Base-by-base conservation (phyloP, 2,888 invertebrate genomes). In the Sinopyrophorus schimmeli region DNA sequence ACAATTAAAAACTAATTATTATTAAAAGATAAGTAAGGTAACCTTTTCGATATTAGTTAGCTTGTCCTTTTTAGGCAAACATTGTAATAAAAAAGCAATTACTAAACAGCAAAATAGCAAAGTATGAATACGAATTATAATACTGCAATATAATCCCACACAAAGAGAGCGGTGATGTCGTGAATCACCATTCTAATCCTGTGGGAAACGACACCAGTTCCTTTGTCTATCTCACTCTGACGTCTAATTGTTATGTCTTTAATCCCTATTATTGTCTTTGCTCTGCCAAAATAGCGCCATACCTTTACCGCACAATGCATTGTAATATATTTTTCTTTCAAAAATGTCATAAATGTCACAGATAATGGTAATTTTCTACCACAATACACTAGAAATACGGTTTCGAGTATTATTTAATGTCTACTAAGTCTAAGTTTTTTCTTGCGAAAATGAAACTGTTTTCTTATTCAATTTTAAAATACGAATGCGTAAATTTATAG, bases 181-280 rank as follows among this genome's bases (percentile, higher is more conserved):
- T 72, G 72, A 72, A 72, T 72, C 71, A 72, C 69, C 71, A 69
- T 63, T 57, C 66, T 72, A 71, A 71, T 72, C 72, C 72, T 68
- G 68, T 70, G 72, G 70, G 71, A 71, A 71, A 61, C 67, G 68
- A 62, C 67, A 68, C 66, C 67, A 66, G 67, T 65, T 60, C 53
- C 51, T 54, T 55, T 55, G 54, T 55, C 54, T 47, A 30, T 54
- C 58, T 57, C 57, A 53, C 46, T 53, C 46, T 49, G 53, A 53
- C 59, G 65, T 68, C 71, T 72, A 72, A 71, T 71, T 71, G 71
- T 61, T 59, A 47, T 68, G 66, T 65, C 69, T 70, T 69, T 72
- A 71, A 72, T 71, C 71, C 71, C 67, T 64, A 68, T 72, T 71
- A 71, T 72, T 71, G 71, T 72, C 70, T 69, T 65, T 61, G 48